Conservation (phyloP, 2,888 invertebrate genomes). For the Drosophila melanosoma region DNA sequence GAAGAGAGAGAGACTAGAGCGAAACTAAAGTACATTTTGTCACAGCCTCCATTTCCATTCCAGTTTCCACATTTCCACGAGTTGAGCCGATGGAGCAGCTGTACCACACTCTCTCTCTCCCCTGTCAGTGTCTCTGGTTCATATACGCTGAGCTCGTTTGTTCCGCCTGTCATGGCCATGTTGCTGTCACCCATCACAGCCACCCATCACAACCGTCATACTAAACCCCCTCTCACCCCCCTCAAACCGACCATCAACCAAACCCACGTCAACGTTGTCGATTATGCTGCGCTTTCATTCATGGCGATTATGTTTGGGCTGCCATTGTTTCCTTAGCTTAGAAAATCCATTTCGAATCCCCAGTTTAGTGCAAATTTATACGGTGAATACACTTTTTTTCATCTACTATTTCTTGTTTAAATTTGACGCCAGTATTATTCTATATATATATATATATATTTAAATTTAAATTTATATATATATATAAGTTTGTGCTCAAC, state of each 20-base stretch:
- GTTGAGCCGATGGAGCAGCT: slow-evolving; percentile 37
- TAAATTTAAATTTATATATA: slow-evolving; percentile 11
- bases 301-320: slow-evolving; percentile 71
- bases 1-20: slow-evolving; percentile 25
- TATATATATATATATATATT: slow-evolving; percentile 8
- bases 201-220: slow-evolving; percentile 38
- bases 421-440: slow-evolving; percentile 65
- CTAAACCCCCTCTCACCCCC: slow-evolving; percentile 14
- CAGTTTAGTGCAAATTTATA: slow-evolving; percentile 82
- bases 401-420: slow-evolving; percentile 57
- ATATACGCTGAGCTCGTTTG: slow-evolving; percentile 71
- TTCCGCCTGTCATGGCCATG: slow-evolving; percentile 72
- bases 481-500: slow-evolving; percentile 24
- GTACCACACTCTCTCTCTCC: background rate
- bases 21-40: slow-evolving; percentile 42
- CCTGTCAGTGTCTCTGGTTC: slow-evolving; percentile 26
- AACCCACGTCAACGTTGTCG: slow-evolving; percentile 35
- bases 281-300: slow-evolving; percentile 79
- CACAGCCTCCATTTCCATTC: slow-evolving; percentile 10
- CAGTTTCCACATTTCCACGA: too few species aligned
- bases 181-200: slow-evolving; percentile 66
- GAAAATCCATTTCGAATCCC: slow-evolving; percentile 78
- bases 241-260: slow-evolving; percentile 9
- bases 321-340: slow-evolving; percentile 74
- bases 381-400: slow-evolving; percentile 52